Percentiles rank a stretch among this genome's conserved stretches.
Evolutionary conservation across 2,888 invertebrate species (phyloP).

Genomic region (Cataglyphis cursor): DNA sequence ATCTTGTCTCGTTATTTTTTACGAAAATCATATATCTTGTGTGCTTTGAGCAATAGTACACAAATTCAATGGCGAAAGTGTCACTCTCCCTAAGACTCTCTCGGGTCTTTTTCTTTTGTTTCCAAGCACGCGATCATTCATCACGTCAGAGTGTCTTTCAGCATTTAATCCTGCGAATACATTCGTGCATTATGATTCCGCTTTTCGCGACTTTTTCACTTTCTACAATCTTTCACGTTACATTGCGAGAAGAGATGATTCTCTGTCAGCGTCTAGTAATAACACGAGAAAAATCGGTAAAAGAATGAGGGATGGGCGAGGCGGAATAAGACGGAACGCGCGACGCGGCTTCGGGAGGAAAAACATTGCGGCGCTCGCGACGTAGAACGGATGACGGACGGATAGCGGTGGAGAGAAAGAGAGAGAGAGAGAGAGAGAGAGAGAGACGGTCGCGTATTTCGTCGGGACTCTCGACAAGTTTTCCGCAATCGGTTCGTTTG

Average conservation of each 20-base stretch:
- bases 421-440: too few relatives aligned
- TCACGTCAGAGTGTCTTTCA: neutral
- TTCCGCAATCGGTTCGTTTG: conserved; percentile 81
- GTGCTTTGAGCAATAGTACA: neutral
- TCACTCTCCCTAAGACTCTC: neutral
- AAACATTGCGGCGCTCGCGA: conserved; percentile 11
- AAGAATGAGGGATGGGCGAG: conserved; percentile 51
- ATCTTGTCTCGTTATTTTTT: too few relatives aligned
- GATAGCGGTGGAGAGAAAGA: neutral
- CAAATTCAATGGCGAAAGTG: neutral
- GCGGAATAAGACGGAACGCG: conserved; percentile 21
- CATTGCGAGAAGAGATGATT: conserved; percentile 54
- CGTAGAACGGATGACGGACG: conserved; percentile 24
- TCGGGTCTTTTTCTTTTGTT: neutral
- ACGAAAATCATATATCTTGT: neutral
- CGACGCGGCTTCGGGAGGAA: neutral
- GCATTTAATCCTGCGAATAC: conserved; percentile 65
- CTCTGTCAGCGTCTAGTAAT: conserved; percentile 64
- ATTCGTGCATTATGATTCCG: conserved; percentile 64
- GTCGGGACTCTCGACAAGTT: conserved; percentile 75
- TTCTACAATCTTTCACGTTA: conserved; percentile 48
- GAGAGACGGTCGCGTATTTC: conserved; percentile 54
- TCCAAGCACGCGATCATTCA: neutral
- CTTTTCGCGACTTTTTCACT: conserved; percentile 47
- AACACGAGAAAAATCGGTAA: conserved; percentile 72